phyloP scores from a whole-genome alignment of 2,113 vertebrate species.

The Ptilonorhynchus violaceus region DNA sequence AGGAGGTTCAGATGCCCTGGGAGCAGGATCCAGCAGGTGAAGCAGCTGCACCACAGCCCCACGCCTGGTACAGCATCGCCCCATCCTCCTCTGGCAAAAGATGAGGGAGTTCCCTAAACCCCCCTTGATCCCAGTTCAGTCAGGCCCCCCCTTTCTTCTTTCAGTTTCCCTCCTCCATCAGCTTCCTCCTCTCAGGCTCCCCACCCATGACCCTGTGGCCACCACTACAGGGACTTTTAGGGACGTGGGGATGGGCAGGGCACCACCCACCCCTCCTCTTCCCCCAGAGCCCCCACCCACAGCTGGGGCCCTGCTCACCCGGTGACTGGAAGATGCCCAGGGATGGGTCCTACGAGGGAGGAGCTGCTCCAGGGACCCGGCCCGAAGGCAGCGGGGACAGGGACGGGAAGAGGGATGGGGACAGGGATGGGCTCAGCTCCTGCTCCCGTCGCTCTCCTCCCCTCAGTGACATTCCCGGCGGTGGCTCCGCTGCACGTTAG shows the following conservation, averaged over 20 bases:
- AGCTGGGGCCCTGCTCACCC: neutral
- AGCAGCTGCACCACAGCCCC: too few species aligned
- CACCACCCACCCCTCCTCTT: neutral
- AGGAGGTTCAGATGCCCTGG: neutral
- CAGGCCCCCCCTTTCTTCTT: neutral
- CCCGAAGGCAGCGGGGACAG: neutral
- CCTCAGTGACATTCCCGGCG: slow-evolving; percentile 13
- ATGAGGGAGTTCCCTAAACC: neutral
- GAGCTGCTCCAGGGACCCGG: neutral
- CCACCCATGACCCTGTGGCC: rapidly evolving
- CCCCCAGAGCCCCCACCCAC: neutral
- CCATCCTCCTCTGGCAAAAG: neutral
- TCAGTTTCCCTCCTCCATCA: neutral
- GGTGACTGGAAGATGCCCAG: neutral
- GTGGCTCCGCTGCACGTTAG: slow-evolving; percentile 11
- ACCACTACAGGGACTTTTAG: neutral
- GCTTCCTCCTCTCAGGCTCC: neutral
- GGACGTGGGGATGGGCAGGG: neutral
- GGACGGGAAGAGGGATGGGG: neutral
- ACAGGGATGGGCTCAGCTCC: neutral
- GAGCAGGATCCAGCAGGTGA: neutral
- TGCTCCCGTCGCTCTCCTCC: neutral
- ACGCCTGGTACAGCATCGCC: neutral
- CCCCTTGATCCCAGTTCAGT: rapidly evolving
- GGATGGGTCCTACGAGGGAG: neutral